Percentiles rank a stretch among this genome's conserved stretches.
phyloP scores from a whole-genome alignment of 2,797 vertebrate species.

The Urocyon cinereoargenteus region DNA sequence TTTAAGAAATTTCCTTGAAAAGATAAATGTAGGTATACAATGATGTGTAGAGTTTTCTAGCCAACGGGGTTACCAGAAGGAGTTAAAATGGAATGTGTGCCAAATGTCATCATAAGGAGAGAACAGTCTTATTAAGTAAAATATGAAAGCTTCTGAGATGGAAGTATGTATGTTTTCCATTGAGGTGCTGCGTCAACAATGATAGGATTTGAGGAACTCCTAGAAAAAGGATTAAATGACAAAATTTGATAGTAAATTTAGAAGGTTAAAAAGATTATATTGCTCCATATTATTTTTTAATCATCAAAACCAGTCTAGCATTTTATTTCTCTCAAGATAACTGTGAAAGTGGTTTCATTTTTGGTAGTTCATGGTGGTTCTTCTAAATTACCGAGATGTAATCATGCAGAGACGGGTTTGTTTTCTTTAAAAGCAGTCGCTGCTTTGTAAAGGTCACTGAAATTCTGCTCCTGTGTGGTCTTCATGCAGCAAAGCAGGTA shows the following conservation, averaged over 20 bases:
- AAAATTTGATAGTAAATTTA: not conserved
- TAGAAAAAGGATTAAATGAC: not conserved
- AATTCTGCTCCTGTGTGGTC: constrained; percentile 64
- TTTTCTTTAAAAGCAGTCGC: not conserved
- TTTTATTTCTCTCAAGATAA: not conserved
- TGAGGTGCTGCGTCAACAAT: not conserved
- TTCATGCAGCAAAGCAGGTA: constrained; percentile 96
- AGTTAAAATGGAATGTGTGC: not conserved
- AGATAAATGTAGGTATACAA: not conserved
- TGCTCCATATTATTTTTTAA: not conserved
- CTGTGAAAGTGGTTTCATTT: not conserved
- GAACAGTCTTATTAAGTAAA: not conserved
- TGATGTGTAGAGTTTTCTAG: not conserved
- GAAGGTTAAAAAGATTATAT: not conserved
- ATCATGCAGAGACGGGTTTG: not conserved
- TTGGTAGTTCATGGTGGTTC: not conserved
- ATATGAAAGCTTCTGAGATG: not conserved
- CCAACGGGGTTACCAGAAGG: not conserved
- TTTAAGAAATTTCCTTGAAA: constrained; percentile 38
- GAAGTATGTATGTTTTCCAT: not conserved
- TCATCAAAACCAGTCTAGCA: not conserved
- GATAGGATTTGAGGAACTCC: not conserved
- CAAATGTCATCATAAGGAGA: not conserved
- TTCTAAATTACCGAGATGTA: not conserved
- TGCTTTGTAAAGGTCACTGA: constrained; percentile 58